Conservation (phyloP, 2,888 invertebrate genomes). For the Resseliella maxima region DNA sequence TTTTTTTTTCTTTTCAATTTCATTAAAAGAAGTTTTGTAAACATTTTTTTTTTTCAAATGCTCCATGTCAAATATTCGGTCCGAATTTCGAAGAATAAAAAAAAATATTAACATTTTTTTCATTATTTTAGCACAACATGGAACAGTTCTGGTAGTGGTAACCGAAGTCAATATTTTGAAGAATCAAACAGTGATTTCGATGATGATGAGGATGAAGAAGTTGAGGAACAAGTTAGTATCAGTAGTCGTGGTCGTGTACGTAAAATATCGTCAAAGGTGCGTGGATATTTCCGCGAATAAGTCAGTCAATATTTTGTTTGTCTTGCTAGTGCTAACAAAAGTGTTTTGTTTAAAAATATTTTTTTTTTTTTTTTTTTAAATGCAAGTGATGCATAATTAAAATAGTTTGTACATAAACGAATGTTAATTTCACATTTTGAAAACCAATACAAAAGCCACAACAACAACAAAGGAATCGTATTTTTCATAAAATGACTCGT, state of each 20-base stretch:
- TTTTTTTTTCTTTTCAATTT: too few species aligned
- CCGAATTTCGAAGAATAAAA: too few species aligned
- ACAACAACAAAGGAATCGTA: too few species aligned
- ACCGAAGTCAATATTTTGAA: not conserved
- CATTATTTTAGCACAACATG: not conserved
- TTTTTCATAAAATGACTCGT: not conserved
- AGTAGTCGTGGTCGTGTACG: constrained; percentile 88
- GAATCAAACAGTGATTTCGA: not conserved
- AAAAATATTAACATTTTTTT: not conserved
- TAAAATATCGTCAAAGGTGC: constrained; percentile 82
- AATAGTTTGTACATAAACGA: too few species aligned
- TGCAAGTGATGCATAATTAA: too few species aligned
- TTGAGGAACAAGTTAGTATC: constrained; percentile 69
- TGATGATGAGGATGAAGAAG: constrained; percentile 14
- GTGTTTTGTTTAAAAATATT: not conserved
- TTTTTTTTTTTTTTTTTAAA: not conserved
- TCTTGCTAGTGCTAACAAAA: not conserved
- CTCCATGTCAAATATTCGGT: too few species aligned
- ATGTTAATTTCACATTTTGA: too few species aligned
- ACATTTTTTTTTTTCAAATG: too few species aligned
- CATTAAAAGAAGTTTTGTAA: too few species aligned
- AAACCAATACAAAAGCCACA: too few species aligned
- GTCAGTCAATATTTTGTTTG: too few species aligned
- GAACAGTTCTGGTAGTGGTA: constrained; percentile 5
- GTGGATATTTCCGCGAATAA: constrained; percentile 71